Conservation (phyloP, 2,797 vertebrate genomes). For the Choloepus didactylus region DNA sequence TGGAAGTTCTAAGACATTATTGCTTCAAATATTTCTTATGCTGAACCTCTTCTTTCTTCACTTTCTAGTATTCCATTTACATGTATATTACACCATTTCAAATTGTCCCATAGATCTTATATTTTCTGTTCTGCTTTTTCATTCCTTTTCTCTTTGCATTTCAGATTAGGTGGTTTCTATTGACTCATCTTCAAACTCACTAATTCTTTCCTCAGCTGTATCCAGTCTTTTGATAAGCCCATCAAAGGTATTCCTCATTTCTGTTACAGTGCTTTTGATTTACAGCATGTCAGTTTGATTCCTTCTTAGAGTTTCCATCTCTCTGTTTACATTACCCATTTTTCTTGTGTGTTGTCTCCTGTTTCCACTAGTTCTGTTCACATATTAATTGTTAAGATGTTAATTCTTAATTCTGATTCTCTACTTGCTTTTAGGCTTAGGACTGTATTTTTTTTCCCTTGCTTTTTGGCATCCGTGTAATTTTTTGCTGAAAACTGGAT, state of each 20-base stretch:
- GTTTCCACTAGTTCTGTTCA: not conserved
- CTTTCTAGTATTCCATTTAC: not conserved
- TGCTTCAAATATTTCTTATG: not conserved
- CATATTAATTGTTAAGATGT: not conserved
- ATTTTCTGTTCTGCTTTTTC: not conserved
- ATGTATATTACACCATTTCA: not conserved
- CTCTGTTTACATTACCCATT: not conserved
- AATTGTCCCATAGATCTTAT: not conserved
- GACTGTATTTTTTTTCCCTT: not conserved
- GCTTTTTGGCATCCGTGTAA: not conserved
- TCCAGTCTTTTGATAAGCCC: not conserved
- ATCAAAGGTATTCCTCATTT: not conserved
- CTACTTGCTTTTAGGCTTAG: constrained; percentile 15
- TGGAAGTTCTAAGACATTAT: not conserved
- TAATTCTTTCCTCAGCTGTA: not conserved
- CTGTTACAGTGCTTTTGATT: not conserved
- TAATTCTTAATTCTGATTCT: not conserved
- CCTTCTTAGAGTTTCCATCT: not conserved
- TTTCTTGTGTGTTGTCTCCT: not conserved
- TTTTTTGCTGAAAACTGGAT: not conserved
- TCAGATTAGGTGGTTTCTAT: not conserved
- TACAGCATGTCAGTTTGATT: not conserved
- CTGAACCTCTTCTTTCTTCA: not conserved
- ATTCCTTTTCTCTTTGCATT: not conserved
- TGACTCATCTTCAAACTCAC: not conserved